Evolutionary conservation across 2,113 vertebrate species (phyloP).

Genomic region (Hemibagrus wyckioides): DNA sequence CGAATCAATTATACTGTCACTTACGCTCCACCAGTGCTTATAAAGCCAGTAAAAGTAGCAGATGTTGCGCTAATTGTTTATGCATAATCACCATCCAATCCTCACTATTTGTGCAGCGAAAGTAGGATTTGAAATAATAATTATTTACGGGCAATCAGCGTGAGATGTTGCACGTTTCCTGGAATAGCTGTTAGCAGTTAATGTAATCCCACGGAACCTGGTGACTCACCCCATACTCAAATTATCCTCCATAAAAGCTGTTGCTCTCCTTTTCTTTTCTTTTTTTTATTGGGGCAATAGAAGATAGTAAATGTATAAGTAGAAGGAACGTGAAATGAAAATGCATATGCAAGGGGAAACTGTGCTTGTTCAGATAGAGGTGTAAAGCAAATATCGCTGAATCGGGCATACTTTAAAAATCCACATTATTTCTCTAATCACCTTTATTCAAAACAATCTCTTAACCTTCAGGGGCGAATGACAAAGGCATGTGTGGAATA

Average conservation of each 20-base stretch:
- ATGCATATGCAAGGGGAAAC: not conserved
- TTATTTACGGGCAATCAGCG: conserved; percentile 10
- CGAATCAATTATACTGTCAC: conserved; percentile 21
- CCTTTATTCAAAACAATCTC: conserved; percentile 2
- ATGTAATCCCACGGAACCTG: not conserved
- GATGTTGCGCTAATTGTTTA: conserved; percentile 11
- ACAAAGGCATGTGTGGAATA: not conserved
- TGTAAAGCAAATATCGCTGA: not conserved
- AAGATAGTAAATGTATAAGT: conserved; percentile 5
- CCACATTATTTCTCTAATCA: conserved; percentile 20
- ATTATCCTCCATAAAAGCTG: not conserved
- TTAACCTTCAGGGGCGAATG: not conserved
- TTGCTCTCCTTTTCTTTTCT: no score
- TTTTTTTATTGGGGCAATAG: not conserved
- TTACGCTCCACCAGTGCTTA: not conserved
- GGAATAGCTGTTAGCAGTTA: not conserved
- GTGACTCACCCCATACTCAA: not conserved
- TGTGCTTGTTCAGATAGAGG: not conserved
- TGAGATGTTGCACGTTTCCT: conserved; percentile 9
- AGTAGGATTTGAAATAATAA: not conserved
- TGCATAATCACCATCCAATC: conserved; percentile 5
- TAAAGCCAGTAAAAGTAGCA: not conserved
- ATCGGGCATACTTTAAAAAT: conserved; percentile 2
- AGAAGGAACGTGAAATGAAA: not conserved
- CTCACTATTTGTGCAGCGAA: not conserved